Percentiles rank a stretch among this genome's conserved stretches.
Conservation (phyloP, 2,888 invertebrate species). For the Phaonia tiefii region DNA sequence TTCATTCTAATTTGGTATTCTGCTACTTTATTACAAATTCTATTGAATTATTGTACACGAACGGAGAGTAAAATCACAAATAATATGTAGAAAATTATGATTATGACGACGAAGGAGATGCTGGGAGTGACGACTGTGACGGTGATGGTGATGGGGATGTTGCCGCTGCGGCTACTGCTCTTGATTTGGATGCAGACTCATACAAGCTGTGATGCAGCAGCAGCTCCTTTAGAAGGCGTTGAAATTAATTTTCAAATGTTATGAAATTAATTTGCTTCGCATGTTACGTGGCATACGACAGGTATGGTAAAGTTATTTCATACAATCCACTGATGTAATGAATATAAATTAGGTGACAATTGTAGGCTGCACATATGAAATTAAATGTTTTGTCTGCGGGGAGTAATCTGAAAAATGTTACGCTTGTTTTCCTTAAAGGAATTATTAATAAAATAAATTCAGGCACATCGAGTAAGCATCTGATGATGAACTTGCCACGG, state of each 20-base stretch:
- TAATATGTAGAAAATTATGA: constrained; percentile 35
- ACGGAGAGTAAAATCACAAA: constrained; percentile 39
- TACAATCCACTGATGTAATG: background rate
- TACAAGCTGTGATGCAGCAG: constrained; percentile 11
- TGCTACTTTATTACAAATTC: constrained; percentile 48
- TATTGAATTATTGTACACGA: constrained; percentile 40
- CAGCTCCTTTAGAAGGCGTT: constrained; percentile 38
- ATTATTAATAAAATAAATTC: too few relatives aligned
- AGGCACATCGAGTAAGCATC: too few relatives aligned
- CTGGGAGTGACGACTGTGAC: background rate
- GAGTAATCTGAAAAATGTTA: too few relatives aligned
- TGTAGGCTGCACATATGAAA: constrained; percentile 5
- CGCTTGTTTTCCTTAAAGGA: too few relatives aligned
- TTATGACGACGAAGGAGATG: constrained; percentile 4
- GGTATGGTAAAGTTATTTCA: background rate
- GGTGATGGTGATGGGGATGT: background rate
- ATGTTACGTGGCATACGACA: constrained; percentile 32
- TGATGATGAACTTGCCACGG: too few relatives aligned
- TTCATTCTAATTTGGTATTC: constrained; percentile 41
- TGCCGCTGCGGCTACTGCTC: background rate
- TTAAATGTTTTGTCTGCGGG: background rate
- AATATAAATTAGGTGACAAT: constrained; percentile 31
- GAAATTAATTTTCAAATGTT: constrained; percentile 52
- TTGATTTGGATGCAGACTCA: background rate
- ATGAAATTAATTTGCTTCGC: constrained; percentile 45